Conservation (phyloP, 2,797 vertebrate genomes). For the Tarsius wallacei region DNA sequence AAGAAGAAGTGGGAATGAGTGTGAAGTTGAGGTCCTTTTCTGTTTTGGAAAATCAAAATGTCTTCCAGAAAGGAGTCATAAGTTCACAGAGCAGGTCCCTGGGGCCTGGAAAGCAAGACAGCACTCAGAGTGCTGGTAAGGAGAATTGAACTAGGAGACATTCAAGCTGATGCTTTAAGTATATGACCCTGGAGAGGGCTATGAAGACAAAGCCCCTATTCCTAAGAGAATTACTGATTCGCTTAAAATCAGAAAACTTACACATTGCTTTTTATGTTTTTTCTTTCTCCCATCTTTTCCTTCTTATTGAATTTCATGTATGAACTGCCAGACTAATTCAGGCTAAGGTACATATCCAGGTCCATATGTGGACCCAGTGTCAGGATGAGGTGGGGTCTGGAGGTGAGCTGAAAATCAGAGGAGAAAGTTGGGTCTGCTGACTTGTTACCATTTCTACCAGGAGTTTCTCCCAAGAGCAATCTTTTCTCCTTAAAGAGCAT, state of each 20-base stretch:
- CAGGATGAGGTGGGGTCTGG: too few relatives aligned
- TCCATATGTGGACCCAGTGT: rapidly evolving
- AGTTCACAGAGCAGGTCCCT: neutral
- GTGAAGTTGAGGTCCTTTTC: neutral
- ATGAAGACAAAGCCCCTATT: neutral
- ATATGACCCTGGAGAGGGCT: neutral
- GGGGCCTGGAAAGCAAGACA: neutral
- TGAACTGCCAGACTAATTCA: neutral
- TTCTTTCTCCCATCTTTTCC: neutral
- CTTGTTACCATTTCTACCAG: rapidly evolving
- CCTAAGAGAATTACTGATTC: neutral
- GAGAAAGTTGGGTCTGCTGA: neutral
- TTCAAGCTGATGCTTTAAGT: neutral
- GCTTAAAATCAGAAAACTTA: neutral
- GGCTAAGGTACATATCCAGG: neutral
- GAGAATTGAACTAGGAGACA: neutral
- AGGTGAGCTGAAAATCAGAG: neutral
- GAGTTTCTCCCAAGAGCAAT: neutral
- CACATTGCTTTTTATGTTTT: neutral
- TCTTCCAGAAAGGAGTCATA: neutral
- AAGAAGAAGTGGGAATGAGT: neutral
- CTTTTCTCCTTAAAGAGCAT: neutral
- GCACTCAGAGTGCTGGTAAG: neutral
- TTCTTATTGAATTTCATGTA: neutral
- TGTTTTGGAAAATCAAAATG: neutral